A percentile compares a stretch with the other conserved stretches of the same genome.
These are phyloP conservation scores for Megaceryle maxima DNA, from an alignment of 2,113 vertebrate genomes.

Conservation along the genomic window DNA sequence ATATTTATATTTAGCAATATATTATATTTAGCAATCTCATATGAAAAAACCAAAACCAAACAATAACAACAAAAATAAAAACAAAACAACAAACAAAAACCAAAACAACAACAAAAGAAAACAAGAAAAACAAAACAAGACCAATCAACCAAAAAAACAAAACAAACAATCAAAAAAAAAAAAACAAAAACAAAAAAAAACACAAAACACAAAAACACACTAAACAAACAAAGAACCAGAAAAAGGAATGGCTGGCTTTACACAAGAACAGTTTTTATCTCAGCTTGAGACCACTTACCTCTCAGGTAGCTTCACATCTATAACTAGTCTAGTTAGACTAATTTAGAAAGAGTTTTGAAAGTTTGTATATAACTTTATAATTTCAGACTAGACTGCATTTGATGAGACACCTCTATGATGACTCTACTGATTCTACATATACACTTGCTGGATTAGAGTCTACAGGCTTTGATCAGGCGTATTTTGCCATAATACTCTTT, in stretches of 20 bases:
- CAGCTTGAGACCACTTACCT: not conserved
- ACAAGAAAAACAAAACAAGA: too few species aligned
- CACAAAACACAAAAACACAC: not conserved
- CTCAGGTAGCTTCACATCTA: not conserved
- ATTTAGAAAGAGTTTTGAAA: not conserved
- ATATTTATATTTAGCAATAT: too few species aligned
- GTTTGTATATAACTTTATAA: not conserved
- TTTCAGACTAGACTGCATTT: not conserved
- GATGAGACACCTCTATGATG: not conserved
- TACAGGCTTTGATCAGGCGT: not conserved
- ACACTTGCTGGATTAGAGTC: not conserved
- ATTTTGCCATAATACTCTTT: conserved; percentile 2
- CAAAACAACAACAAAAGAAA: too few species aligned
- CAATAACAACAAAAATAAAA: too few species aligned
- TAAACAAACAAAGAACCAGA: not conserved
- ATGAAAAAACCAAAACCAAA: not conserved
- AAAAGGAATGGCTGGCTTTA: not conserved
- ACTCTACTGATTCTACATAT: not conserved
- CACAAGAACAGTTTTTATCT: not conserved
- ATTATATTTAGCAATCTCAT: not conserved
- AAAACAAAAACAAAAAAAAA: too few species aligned
- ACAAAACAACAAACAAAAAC: too few species aligned
- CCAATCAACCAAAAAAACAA: too few species aligned
- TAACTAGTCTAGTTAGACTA: not conserved
- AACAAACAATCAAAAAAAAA: too few species aligned